A percentile compares a stretch with the other conserved stretches of the same genome.
Evolutionary conservation across 2,113 vertebrate species (phyloP).

Genomic region (Sinocyclocheilus anshuiensis): DNA sequence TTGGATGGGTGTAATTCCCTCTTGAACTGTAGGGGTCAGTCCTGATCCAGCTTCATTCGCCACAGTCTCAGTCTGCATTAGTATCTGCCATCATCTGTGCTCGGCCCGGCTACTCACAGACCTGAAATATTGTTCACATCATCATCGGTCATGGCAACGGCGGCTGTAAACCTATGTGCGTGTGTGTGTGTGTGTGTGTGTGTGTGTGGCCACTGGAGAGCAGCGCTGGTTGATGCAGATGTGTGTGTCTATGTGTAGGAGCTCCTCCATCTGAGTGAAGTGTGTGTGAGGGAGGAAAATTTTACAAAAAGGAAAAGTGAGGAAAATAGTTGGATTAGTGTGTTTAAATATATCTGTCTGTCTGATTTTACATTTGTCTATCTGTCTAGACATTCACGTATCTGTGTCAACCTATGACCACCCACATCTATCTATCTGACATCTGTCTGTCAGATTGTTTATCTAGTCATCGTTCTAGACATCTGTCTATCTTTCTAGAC

Average conservation of each 20-base stretch:
- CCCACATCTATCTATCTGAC: not conserved
- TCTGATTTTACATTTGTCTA: not conserved
- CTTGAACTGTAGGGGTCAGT: conserved; percentile 55
- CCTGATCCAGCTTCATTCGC: conserved; percentile 6
- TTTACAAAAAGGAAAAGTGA: not conserved
- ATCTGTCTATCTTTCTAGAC: not conserved
- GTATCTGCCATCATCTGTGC: conserved; percentile 30
- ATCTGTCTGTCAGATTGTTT: too few relatives aligned
- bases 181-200: conserved; percentile 26
- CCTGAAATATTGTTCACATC: conserved; percentile 51
- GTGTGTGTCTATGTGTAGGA: not conserved
- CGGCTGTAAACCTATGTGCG: conserved; percentile 22
- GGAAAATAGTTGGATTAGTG: not conserved
- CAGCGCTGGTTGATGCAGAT: not conserved
- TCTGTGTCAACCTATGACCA: not conserved
- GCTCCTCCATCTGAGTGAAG: not conserved
- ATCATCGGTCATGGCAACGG: conserved; percentile 49
- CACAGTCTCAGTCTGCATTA: not conserved
- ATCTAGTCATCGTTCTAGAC: not conserved
- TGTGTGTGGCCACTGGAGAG: not conserved
- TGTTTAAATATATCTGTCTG: not conserved
- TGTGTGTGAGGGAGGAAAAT: not conserved
- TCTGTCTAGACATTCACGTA: not conserved
- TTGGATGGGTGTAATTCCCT: not conserved
- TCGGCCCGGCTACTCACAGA: conserved; percentile 21